Evolutionary conservation across 1,140 invertebrate genomes (phyloP), one percentile per base, ranked within the genome.

Genomic region (Polyergus mexicanus): DNA sequence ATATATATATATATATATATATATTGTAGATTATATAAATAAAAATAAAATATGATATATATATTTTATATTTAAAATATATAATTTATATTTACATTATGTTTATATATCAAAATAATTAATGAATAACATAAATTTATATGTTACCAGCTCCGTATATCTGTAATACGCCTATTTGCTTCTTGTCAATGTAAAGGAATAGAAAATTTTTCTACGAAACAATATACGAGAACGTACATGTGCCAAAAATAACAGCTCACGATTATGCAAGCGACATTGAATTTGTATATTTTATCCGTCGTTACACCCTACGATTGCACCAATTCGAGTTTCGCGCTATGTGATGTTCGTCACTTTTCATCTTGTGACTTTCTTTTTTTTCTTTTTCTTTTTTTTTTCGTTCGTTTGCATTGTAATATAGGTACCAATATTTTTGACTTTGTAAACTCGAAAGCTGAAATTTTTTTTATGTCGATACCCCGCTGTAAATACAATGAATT

Each of bases 311-410:
- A 25, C 25, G 44, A 80, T 80, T 68, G 76, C 63, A 25, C 63
- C 44, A 56, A 51, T 80, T 54, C 28, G 54, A 60, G 68, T 1
- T 8, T 80, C 35, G 63, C 63, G 47, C 28, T 58, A 5, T 51
- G 47, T 19, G 32, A 60, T 54, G 51, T 38, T 44, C 38, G 68
- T 62, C 54, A 72, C 41, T 74, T 83, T 74, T 10, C 78, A 81
- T 25, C 19, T 71, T 19, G 54, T 58, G 32, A 74, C 38, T 74
- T 72, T 83, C 10, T 81, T 58, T 62, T 58, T 51, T 11, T 74
- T 72, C 72, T 16, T 81, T 58, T 62, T 58, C n/a, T 74, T 72
- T 83, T 16, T 81, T 58, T 62, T 58, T 51, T 11, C 25, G 22
- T 44, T 19, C 1, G 38, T 54, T 83, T 83, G 68, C 68, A 28